Evolutionary conservation across 2,113 vertebrate genomes (phyloP).

Genomic region (Aplodontia rufa): DNA sequence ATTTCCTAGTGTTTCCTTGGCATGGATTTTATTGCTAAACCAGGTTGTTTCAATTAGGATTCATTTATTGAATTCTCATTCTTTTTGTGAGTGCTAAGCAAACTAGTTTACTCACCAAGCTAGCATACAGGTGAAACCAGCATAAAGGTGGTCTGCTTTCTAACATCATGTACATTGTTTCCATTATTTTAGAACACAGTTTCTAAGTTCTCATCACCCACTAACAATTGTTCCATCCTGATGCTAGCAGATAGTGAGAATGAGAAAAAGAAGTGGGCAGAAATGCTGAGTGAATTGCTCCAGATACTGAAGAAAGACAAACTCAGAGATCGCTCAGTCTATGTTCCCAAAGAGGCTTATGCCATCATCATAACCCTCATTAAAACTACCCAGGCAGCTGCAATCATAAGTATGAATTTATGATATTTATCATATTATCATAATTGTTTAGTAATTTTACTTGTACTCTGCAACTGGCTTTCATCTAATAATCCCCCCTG

Average conservation of each 20-base stretch:
- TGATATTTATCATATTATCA: too few relatives aligned
- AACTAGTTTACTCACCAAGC: background rate
- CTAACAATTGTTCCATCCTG: slow-evolving; percentile 94
- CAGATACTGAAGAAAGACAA: too few relatives aligned
- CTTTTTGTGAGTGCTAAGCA: background rate
- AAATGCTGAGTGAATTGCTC: too few relatives aligned
- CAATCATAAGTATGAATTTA: too few relatives aligned
- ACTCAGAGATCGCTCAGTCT: too few relatives aligned
- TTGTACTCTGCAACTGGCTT: background rate
- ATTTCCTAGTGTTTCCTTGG: too few relatives aligned
- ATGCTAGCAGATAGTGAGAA: slow-evolving; percentile 96
- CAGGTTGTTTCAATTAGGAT: too few relatives aligned
- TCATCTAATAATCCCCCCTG: background rate
- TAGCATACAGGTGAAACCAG: background rate
- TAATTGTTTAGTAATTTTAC: too few relatives aligned
- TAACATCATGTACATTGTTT: too few relatives aligned
- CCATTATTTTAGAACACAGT: slow-evolving; percentile 91
- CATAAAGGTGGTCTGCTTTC: background rate
- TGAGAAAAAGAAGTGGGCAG: slow-evolving; percentile 97
- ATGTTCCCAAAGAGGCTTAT: slow-evolving; percentile 97
- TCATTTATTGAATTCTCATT: slow-evolving; percentile 9
- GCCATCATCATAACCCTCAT: slow-evolving; percentile 98
- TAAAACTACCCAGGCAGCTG: too few relatives aligned
- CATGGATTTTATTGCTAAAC: too few relatives aligned
- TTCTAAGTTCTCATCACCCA: slow-evolving; percentile 92